Evolutionary conservation across 2,797 vertebrate species (phyloP).

Genomic region (Luscinia megarhynchos): DNA sequence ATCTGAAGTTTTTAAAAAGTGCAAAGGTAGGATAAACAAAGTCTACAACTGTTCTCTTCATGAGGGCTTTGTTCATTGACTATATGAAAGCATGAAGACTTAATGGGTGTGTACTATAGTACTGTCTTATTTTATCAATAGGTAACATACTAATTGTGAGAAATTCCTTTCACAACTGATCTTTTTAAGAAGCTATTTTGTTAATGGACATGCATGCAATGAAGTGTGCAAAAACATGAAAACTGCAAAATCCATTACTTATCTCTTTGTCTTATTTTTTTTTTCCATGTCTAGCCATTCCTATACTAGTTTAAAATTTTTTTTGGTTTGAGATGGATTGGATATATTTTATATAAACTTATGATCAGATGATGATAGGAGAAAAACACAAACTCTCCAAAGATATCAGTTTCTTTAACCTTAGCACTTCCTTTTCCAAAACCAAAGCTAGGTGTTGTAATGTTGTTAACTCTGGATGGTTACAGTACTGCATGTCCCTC

Average conservation of each 20-base stretch:
- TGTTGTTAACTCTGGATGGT: not conserved
- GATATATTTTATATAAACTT: not conserved
- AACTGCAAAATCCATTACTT: not conserved
- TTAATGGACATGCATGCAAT: not conserved
- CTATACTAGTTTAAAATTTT: not conserved
- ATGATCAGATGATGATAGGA: not conserved
- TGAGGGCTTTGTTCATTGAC: not conserved
- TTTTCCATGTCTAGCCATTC: not conserved
- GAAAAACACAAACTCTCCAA: not conserved
- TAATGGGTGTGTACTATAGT: not conserved
- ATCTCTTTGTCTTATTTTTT: not conserved
- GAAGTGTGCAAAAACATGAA: not conserved
- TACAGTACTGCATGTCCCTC: not conserved
- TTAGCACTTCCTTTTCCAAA: not conserved
- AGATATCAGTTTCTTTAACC: not conserved
- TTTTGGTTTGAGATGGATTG: not conserved
- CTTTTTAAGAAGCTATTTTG: not conserved
- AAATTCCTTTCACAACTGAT: not conserved
- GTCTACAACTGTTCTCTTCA: not conserved
- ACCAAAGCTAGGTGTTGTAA: not conserved
- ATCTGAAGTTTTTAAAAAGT: not conserved
- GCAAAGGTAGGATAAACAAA: not conserved
- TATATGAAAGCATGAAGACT: not conserved
- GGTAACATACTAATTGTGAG: not conserved
- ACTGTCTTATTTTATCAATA: not conserved